phyloP scores from a whole-genome alignment of 2,888 invertebrate species.

The Synanthedon myopaeformis region DNA sequence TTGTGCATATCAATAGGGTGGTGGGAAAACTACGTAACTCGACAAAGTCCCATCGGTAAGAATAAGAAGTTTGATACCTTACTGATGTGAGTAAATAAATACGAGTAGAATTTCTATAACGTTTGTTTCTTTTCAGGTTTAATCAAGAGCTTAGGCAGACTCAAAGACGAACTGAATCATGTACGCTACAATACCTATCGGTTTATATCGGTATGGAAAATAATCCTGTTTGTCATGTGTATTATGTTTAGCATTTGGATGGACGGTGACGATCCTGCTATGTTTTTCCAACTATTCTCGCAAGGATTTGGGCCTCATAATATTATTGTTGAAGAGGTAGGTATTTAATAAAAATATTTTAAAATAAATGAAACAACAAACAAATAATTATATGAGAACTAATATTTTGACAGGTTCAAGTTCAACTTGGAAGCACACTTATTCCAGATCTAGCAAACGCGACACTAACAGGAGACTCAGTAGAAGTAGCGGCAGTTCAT shows the following conservation, averaged over 20 bases:
- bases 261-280: conserved; percentile 80
- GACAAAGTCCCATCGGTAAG: conserved; percentile 84
- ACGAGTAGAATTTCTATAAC: background rate
- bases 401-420: conserved; percentile 61
- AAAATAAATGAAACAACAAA: too few relatives aligned
- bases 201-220: conserved; percentile 93
- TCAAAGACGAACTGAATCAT: conserved; percentile 82
- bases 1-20: conserved; percentile 91
- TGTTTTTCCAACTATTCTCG: conserved; percentile 81
- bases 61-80: background rate
- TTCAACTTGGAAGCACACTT: conserved; percentile 69
- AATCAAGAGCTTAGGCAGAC: conserved; percentile 79
- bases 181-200: conserved; percentile 92
- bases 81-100: background rate
- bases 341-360: conserved; percentile 2
- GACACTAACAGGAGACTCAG: conserved; percentile 80
- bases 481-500: conserved; percentile 77
- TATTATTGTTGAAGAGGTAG: conserved; percentile 80
- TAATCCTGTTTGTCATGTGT: conserved; percentile 80
- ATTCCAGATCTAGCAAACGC: conserved; percentile 82
- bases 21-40: conserved; percentile 98
- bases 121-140: conserved; percentile 57
- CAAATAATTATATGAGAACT: background rate
- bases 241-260: conserved; percentile 79
- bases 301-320: conserved; percentile 82